These are phyloP conservation scores for Smutsia temminckii DNA, from an alignment of 2,797 vertebrate genomes.

Conservation along the genomic window DNA sequence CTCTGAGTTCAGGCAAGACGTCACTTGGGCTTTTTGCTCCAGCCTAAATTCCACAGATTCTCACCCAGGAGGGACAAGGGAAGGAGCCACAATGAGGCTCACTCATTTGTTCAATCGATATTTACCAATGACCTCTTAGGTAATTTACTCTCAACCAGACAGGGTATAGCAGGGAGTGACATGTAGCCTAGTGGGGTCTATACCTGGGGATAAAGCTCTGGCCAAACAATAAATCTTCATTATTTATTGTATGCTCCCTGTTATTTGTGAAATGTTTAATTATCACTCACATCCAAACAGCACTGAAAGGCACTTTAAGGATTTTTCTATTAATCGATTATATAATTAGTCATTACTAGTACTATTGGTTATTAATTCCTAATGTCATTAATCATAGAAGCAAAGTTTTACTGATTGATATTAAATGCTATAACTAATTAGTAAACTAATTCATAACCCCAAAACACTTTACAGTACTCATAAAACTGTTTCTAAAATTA, in stretches of 20 bases:
- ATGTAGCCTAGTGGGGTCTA: background rate
- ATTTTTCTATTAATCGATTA: conserved; percentile 60
- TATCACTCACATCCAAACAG: conserved; percentile 44
- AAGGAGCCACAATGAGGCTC: background rate
- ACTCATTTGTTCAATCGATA: background rate
- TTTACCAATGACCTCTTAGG: background rate
- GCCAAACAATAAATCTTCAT: conserved; percentile 1
- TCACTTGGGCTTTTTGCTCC: background rate
- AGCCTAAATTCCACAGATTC: background rate
- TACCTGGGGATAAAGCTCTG: background rate
- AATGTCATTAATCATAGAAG: conserved; percentile 56
- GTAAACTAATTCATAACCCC: conserved; percentile 27
- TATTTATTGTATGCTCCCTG: background rate
- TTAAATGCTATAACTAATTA: conserved; percentile 52
- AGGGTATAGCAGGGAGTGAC: background rate
- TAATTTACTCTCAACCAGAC: background rate
- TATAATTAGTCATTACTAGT: conserved; percentile 56
- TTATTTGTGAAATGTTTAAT: conserved; percentile 40
- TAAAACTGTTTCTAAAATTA: conserved; percentile 1
- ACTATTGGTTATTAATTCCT: conserved; percentile 43
- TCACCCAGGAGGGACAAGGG: background rate
- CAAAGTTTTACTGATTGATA: conserved; percentile 47
- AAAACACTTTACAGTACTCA: background rate
- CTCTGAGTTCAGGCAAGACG: background rate
- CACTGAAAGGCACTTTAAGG: conserved; percentile 40